A percentile compares a stretch with the other conserved stretches of the same genome.
These are phyloP conservation scores for Euborellia annulipes DNA, from an alignment of 1,140 invertebrate species.

Conservation along the genomic window DNA sequence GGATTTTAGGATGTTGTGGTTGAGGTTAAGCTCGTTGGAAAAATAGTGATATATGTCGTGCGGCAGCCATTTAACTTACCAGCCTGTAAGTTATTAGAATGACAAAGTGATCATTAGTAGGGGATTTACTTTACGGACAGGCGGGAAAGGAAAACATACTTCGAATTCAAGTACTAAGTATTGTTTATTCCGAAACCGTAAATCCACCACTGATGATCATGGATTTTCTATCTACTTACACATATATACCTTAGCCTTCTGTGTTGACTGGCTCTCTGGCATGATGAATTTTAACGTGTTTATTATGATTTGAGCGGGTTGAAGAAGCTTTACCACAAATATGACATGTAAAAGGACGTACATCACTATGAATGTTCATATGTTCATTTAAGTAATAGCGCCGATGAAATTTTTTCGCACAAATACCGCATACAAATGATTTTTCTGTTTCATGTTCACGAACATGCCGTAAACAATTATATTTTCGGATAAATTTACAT, in stretches of 20 bases:
- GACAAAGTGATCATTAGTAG: too few relatives aligned
- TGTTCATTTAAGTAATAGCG: constrained; percentile 79
- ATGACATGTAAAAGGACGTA: constrained; percentile 66
- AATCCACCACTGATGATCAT: too few relatives aligned
- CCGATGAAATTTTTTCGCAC: constrained; percentile 70
- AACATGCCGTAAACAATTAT: constrained; percentile 79
- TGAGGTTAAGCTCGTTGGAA: too few relatives aligned
- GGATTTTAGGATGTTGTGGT: too few relatives aligned
- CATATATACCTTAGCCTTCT: constrained; percentile 42
- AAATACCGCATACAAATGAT: constrained; percentile 72
- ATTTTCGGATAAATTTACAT: constrained; percentile 82
- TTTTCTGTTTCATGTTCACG: constrained; percentile 81
- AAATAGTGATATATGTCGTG: too few relatives aligned
- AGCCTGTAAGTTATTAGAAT: too few relatives aligned
- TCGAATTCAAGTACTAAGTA: too few relatives aligned
- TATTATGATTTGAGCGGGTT: constrained; percentile 78
- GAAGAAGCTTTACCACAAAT: constrained; percentile 73
- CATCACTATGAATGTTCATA: constrained; percentile 64
- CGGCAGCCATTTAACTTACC: too few relatives aligned
- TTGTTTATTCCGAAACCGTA: too few relatives aligned
- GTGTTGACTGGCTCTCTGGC: constrained; percentile 67
- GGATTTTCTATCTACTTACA: too few relatives aligned
- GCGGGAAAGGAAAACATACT: too few relatives aligned
- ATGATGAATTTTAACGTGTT: constrained; percentile 75
- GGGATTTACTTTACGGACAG: too few relatives aligned